Evolutionary conservation across 1,140 invertebrate genomes (phyloP).

Genomic region (Dendrolimus punctatus): DNA sequence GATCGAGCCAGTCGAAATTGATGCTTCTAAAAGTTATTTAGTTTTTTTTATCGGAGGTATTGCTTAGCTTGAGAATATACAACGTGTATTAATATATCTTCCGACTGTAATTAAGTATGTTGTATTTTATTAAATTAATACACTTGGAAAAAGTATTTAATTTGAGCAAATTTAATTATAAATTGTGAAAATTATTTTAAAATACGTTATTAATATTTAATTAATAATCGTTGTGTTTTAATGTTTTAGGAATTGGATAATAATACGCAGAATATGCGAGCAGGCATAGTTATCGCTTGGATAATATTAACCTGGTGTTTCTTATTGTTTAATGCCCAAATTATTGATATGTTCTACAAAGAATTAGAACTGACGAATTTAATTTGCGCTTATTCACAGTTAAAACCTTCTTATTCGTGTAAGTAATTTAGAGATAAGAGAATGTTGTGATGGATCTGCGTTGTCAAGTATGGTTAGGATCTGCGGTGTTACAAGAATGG

Average conservation of each 20-base stretch:
- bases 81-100: too few relatives aligned
- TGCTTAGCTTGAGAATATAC: too few relatives aligned
- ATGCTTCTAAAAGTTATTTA: too few relatives aligned
- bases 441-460: constrained; percentile 1
- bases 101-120: too few relatives aligned
- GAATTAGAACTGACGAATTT: constrained; percentile 36
- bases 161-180: too few relatives aligned
- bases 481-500: not conserved
- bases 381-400: constrained; percentile 40
- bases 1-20: too few relatives aligned
- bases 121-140: too few relatives aligned
- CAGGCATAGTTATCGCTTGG: constrained; percentile 18
- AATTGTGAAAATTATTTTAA: too few relatives aligned
- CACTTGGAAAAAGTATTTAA: too few relatives aligned
- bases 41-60: too few relatives aligned
- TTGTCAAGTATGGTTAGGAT: not conserved
- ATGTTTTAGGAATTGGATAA: constrained; percentile 4
- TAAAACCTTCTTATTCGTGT: constrained; percentile 31
- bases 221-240: too few relatives aligned
- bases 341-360: constrained; percentile 27
- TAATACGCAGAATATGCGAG: constrained; percentile 13
- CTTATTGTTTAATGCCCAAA: constrained; percentile 9
- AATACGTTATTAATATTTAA: too few relatives aligned
- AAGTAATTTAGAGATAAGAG: constrained; percentile 8
- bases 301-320: constrained; percentile 22